Base-by-base conservation (phyloP, 2,888 invertebrate genomes). In the Meloe dianella region DNA sequence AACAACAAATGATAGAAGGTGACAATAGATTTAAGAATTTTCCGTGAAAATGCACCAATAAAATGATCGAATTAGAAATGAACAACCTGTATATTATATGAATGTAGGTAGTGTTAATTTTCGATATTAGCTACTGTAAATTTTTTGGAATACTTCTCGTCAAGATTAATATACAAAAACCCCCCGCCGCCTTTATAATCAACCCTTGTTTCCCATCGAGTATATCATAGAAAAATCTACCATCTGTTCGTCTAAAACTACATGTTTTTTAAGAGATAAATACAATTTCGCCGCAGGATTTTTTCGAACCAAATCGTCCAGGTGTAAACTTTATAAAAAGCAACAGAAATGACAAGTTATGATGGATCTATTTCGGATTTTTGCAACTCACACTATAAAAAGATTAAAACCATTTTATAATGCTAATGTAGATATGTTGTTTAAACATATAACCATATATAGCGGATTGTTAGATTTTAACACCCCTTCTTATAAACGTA, bases 361-460 rank as follows among this genome's bases (percentile, higher is more conserved):
- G 81, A 81, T 81, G 78, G 81, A 81, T 81, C 78, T 77, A 54
- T 67, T 51, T 60, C 65, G 73, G 74, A 76, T 75, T 74, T 51
- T 74, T 71, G 72, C 67, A 65, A 62, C 64, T 51, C 66, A 65
- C 64, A 70, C 65, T 69, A 69, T 64, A 63, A 47, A 47, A 51
- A 73, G 76, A 74, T 75, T 75, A 51, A 51, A 51, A 51, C 51
- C 74, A 75, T 76, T 77, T 79, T 79, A 73, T 77, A 74, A 80
- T 81, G 81, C 81, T 81, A 81, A 81, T 81, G 80, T 76, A 67
- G 71, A 69, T 75, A 74, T 78, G 81, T 82, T 82, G 81, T 82
- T 82, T 82, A 83, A 83, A 82, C 81, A 82, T 47, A 47, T 41
- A 41, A 2, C 3, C 9, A 20, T 20, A 17, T 20, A 47, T 24